These are phyloP conservation scores for Albula glossodonta DNA, from an alignment of 2,113 vertebrate genomes.

Conservation along the genomic window DNA sequence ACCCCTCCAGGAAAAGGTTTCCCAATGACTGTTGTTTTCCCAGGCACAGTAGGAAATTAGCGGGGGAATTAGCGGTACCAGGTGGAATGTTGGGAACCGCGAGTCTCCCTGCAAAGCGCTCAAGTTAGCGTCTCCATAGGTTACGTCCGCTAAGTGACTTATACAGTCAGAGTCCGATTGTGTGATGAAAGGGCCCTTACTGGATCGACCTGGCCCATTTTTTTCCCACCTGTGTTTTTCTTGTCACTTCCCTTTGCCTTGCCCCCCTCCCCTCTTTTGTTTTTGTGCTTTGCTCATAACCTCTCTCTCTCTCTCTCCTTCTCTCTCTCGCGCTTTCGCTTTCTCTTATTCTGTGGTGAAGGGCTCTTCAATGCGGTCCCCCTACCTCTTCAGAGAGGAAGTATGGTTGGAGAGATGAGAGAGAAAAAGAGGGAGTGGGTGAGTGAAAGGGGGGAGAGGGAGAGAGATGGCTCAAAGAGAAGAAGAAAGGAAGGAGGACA, in stretches of 20 bases:
- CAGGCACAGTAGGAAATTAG: background rate
- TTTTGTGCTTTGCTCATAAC: background rate
- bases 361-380: constrained; percentile 18
- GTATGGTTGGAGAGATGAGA: constrained; percentile 28
- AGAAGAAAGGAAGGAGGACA: background rate
- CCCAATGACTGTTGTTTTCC: constrained; percentile 4
- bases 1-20: constrained; percentile 3
- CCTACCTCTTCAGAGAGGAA: constrained; percentile 32
- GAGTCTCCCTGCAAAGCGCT: background rate
- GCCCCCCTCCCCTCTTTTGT: background rate
- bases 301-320: background rate
- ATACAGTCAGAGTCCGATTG: background rate
- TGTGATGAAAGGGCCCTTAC: background rate
- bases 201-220: background rate
- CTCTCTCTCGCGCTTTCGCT: background rate
- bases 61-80: background rate
- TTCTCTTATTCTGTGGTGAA: constrained; percentile 4
- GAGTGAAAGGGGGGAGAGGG: constrained; percentile 12
- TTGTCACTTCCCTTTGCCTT: background rate
- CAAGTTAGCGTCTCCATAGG: background rate
- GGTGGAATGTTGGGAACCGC: constrained; percentile 7
- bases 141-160: background rate
- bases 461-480: background rate
- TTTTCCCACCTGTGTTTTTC: background rate
- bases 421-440: constrained; percentile 7